Evolutionary conservation across 2,113 vertebrate genomes (phyloP), one percentile per base, ranked within the genome.

Genomic region (Tychaedon coryphoeus): DNA sequence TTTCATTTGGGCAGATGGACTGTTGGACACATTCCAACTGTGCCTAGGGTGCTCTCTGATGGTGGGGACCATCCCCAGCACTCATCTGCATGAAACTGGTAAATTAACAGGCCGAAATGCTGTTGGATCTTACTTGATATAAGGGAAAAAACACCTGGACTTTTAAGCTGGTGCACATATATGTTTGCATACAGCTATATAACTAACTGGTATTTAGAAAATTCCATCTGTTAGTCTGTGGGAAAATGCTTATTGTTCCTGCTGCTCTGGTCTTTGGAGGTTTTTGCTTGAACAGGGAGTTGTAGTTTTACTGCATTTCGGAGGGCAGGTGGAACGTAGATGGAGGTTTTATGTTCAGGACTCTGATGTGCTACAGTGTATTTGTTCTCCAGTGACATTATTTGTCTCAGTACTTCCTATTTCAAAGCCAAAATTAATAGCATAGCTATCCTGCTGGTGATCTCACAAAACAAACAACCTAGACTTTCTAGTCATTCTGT

Each of bases 131-230:
- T 80, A 33, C 1, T 42, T 77, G 28, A 23, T 22, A 5, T 9
- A 13, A 72, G 75, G 57, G 14, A 69, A 62, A 85, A 72, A n/a
- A 9, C 4, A 48, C 7, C 1, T 43, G 22, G 43, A 8, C 77
- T 61, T 69, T n/a, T 36, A 36, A 48, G n/a, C 24, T 42, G 48
- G 17, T 50, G 29, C 1, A 1, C 10, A 1, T 20, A 1, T 0
- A 5, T 31, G 8, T 34, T 38, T 80, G 28, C 26, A 3, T 47
- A 45, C 19, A 82, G 34, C 36, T 72, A 6, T 64, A 9, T 67
- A 78, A 34, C 14, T 83, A 54, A 36, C 8, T 38, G 13, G 12
- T 38, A 51, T 42, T 43, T 81, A 87, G n/a, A 53, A 53, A 60
- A 54, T 53, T n/a, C 7, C 2, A 13, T 58, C 34, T 57, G 0